phyloP scores from a whole-genome alignment of 2,888 invertebrate species.

The Ophioninae sp. region DNA sequence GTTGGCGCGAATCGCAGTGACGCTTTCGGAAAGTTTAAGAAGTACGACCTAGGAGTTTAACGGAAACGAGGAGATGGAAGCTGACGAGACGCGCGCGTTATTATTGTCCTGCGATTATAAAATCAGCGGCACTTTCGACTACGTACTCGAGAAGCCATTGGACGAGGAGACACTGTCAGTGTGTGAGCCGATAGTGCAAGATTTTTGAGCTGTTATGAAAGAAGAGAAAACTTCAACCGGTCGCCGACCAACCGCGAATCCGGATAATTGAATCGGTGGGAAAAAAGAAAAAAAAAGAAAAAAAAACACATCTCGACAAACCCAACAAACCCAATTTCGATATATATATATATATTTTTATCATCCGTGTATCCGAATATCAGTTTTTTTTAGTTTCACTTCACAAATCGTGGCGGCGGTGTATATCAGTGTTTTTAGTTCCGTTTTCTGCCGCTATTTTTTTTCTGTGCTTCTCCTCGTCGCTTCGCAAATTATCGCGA shows the following conservation, averaged over 20 bases:
- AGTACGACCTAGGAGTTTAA: slow-evolving; percentile 3
- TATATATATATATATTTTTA: background rate
- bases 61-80: slow-evolving; percentile 77
- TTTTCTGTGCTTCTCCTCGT: background rate
- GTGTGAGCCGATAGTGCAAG: slow-evolving; percentile 7
- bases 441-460: background rate
- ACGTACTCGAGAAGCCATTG: slow-evolving; percentile 66
- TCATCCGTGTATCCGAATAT: background rate
- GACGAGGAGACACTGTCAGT: slow-evolving; percentile 69
- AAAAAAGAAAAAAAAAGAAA: slow-evolving; percentile 68
- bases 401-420: background rate
- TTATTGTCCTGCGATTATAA: slow-evolving; percentile 52
- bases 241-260: slow-evolving; percentile 70
- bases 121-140: slow-evolving; percentile 70
- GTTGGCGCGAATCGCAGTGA: background rate
- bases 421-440: slow-evolving; percentile 1
- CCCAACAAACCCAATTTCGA: background rate
- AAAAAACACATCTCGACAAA: slow-evolving; percentile 69
- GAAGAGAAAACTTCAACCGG: slow-evolving; percentile 68
- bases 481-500: background rate
- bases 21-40: slow-evolving; percentile 1
- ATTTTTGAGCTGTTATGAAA: slow-evolving; percentile 69
- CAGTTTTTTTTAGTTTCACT: background rate
- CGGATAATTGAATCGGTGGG: slow-evolving; percentile 32
- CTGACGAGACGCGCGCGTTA: slow-evolving; percentile 72